Base-by-base conservation (phyloP, 2,797 vertebrate species). In the Pangasius krempfi region DNA sequence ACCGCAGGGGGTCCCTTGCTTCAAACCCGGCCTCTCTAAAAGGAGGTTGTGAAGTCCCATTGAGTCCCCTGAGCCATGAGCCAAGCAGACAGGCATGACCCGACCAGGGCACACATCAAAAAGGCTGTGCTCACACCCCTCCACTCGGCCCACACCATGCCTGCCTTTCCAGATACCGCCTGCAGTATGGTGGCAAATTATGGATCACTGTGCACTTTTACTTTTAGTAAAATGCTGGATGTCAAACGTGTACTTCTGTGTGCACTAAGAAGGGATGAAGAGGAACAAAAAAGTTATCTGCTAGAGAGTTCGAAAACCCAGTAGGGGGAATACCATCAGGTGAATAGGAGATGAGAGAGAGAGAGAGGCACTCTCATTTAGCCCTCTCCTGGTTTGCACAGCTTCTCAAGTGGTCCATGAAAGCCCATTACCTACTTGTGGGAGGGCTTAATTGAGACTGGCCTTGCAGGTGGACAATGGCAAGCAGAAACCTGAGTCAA, bases 321-420 rank as follows among this genome's bases (percentile, higher is more conserved):
- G 82, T 68, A 85, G 25, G 56, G 73, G 81, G 75, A 86, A 85
- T 66, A 85, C 84, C 87, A 89, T 87, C 93, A 92, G 91, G 90
- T 92, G 89, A 91, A 91, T 85, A 87, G 87, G 22, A 73, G 84
- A 79, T 33, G 84, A 66, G 30, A 79, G 60, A 10, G 50, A 86
- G 40, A 58, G 27, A 64, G 84, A 58, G 82, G 86, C 50, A 40
- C 47, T 75, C 87, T 90, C 86, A 91, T 91, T 92, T 84, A 89
- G 88, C 87, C 87, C 93, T 92, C 91, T 91, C 80, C 86, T 86
- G 86, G 92, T 91, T 93, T 92, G 90, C 91, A 92, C 90, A 47
- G 50, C 87, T 89, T 95, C 92, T 94, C 92, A 94, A 94, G 93
- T 92, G 92, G 87, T 91, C 92, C 91, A 93, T 94, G 93, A 95